Percentiles rank a stretch among this genome's conserved stretches.
Evolutionary conservation across 2,888 invertebrate species (phyloP).

Genomic region (Quadriops clusia): DNA sequence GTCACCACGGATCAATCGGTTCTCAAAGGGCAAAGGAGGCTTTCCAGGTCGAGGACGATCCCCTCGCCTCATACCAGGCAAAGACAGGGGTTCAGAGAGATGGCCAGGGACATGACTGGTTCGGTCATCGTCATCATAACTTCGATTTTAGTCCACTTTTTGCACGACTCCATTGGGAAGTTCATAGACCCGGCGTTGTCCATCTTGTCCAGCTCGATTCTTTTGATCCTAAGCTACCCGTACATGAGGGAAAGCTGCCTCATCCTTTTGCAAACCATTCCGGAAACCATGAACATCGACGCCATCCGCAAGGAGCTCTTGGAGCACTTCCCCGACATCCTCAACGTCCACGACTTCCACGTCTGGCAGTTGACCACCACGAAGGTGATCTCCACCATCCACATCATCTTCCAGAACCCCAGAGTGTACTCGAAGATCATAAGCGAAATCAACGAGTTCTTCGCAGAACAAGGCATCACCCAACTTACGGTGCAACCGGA

Average conservation of each 20-base stretch:
- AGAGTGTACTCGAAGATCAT: conserved; percentile 45
- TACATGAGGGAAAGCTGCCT: conserved; percentile 81
- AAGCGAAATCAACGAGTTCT: conserved; percentile 57
- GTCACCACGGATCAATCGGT: conserved; percentile 31
- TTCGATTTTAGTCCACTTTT: conserved; percentile 48
- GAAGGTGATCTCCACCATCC: conserved; percentile 73
- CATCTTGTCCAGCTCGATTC: conserved; percentile 56
- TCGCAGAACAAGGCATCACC: conserved; percentile 68
- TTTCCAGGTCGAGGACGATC: conserved; percentile 35
- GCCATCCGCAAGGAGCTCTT: conserved; percentile 52
- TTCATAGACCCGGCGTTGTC: conserved; percentile 64
- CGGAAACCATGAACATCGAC: conserved; percentile 72
- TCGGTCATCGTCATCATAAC: conserved; percentile 53
- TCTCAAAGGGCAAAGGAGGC: conserved; percentile 36
- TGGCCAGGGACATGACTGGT: conserved; percentile 50
- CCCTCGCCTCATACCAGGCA: conserved; percentile 30
- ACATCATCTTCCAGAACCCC: conserved; percentile 61
- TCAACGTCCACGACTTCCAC: conserved; percentile 76
- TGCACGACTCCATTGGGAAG: conserved; percentile 51
- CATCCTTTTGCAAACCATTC: conserved; percentile 85
- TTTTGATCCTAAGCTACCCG: conserved; percentile 66
- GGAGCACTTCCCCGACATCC: conserved; percentile 54
- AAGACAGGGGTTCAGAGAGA: conserved; percentile 48
- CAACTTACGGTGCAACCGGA: conserved; percentile 83
- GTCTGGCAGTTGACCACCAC: conserved; percentile 77